Evolutionary conservation across 1,140 invertebrate species (phyloP).

Genomic region (Trinorchestia longiramus): DNA sequence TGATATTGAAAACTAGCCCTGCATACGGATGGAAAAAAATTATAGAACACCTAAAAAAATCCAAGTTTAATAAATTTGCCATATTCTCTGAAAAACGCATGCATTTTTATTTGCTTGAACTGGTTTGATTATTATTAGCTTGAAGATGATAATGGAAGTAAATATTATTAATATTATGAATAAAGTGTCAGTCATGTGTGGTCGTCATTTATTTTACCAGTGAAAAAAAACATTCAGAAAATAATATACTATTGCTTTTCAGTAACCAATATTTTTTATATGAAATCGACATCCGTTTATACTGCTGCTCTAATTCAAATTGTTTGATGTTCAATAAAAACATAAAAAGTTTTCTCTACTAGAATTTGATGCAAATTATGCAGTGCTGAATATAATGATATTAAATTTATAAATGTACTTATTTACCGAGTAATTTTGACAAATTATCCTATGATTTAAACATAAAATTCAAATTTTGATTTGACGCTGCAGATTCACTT

Average conservation of each 20-base stretch:
- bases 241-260: no score
- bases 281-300: no score
- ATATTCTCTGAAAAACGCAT: neutral
- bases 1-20: neutral
- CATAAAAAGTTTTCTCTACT: neutral
- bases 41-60: neutral
- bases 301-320: neutral
- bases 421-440: neutral
- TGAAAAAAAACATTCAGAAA: no score
- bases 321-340: neutral
- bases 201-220: no score
- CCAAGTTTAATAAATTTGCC: neutral
- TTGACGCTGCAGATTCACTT: neutral
- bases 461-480: no score
- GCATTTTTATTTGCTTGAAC: no score
- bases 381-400: neutral
- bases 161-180: neutral
- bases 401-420: neutral
- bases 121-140: no score
- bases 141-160: neutral
- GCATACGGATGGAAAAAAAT: neutral
- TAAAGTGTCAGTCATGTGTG: neutral
- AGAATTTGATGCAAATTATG: neutral
- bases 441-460: no score
- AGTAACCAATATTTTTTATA: no score